Percentiles rank a stretch among this genome's conserved stretches.
phyloP scores from a whole-genome alignment of 1,140 invertebrate genomes.

The Zaprionus davidi region DNA sequence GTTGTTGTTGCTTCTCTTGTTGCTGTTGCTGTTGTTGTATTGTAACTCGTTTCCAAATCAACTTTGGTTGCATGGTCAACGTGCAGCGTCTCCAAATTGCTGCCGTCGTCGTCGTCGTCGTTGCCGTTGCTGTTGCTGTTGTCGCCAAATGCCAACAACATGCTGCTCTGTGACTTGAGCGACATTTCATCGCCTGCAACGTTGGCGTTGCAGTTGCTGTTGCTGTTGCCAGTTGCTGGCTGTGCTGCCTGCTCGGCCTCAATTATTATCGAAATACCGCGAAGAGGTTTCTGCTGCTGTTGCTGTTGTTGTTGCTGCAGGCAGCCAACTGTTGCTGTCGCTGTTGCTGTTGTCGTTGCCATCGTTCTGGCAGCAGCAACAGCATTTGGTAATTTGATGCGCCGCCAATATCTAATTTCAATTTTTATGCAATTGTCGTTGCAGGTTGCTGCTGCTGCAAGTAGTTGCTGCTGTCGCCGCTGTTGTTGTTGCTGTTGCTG shows the following conservation, averaged over 20 bases:
- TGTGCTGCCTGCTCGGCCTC: conserved; percentile 47
- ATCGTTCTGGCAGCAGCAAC: conserved; percentile 65
- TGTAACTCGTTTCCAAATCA: conserved; percentile 75
- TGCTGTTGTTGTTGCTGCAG: conserved; percentile 44
- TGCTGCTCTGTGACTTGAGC: conserved; percentile 73
- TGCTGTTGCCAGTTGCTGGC: conserved; percentile 28
- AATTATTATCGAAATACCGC: conserved; percentile 78
- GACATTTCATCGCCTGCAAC: conserved; percentile 64
- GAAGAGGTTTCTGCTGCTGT: conserved; percentile 61
- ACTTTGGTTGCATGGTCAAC: conserved; percentile 58
- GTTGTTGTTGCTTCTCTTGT: conserved; percentile 37
- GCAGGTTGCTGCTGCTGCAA: conserved; percentile 32
- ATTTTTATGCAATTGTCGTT: conserved; percentile 63
- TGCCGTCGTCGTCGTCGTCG: conserved; percentile 15
- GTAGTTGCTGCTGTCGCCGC: conserved; percentile 32
- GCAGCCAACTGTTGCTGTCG: conserved; percentile 33
- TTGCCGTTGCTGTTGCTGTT: conserved; percentile 51
- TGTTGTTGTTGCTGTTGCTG: conserved; percentile 40
- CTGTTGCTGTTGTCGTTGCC: conserved; percentile 41
- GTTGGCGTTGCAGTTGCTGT: conserved; percentile 30
- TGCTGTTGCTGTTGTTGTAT: conserved; percentile 40
- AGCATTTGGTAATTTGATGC: conserved; percentile 66
- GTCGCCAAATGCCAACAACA: conserved; percentile 78
- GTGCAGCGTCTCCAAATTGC: conserved; percentile 41
- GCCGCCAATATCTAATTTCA: conserved; percentile 50